A percentile compares a stretch with the other conserved stretches of the same genome.
phyloP scores from a whole-genome alignment of 2,888 invertebrate species.

The Panzeria rudis region DNA sequence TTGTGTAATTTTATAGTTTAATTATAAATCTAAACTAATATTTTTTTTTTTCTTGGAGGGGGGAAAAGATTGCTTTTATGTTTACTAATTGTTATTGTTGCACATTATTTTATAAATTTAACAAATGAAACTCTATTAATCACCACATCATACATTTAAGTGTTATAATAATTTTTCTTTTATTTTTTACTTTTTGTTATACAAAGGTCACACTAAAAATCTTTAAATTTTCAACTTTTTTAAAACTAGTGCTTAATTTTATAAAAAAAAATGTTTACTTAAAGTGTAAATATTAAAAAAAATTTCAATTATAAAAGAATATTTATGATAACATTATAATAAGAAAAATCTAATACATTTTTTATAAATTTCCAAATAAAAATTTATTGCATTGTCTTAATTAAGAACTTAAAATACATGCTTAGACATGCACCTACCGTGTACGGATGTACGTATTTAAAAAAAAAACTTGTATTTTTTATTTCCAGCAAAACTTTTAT shows the following conservation, averaged over 20 bases:
- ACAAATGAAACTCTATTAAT: slow-evolving; percentile 69
- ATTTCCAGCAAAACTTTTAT: background rate
- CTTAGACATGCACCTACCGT: background rate
- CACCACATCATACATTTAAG: slow-evolving; percentile 30
- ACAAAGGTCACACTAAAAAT: slow-evolving; percentile 35
- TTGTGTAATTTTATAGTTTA: slow-evolving; percentile 8
- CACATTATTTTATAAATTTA: slow-evolving; percentile 73
- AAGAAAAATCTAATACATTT: background rate
- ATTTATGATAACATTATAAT: background rate
- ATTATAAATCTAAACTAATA: slow-evolving; percentile 7
- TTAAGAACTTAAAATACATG: background rate
- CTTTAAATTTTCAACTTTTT: slow-evolving; percentile 5
- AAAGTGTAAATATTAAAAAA: background rate
- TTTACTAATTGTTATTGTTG: slow-evolving; percentile 77
- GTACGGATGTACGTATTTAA: background rate
- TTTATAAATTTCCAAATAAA: background rate
- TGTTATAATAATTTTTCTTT: slow-evolving; percentile 32
- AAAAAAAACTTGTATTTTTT: background rate
- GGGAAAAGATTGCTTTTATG: slow-evolving; percentile 80
- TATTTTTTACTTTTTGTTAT: slow-evolving; percentile 16
- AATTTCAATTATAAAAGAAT: too few species aligned
- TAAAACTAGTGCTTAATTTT: slow-evolving; percentile 25
- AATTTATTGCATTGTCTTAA: background rate
- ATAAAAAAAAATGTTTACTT: slow-evolving; percentile 1
- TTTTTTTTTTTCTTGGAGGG: slow-evolving; percentile 48